Base-by-base conservation (phyloP, 1,140 invertebrate genomes). In the Anagrus nilaparvatae region DNA sequence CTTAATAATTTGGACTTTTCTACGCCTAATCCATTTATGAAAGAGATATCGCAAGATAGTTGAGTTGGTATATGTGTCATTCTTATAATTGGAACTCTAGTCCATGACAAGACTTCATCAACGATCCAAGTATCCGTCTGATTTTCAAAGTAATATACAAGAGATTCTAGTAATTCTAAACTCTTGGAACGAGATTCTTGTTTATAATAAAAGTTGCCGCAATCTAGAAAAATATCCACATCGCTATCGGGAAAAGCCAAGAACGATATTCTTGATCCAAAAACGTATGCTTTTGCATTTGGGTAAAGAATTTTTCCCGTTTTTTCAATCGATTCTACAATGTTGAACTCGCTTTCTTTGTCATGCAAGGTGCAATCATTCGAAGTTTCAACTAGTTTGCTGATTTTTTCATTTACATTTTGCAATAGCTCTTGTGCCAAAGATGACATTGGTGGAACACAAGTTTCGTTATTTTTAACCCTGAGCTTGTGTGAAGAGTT, bases 41-140 rank as follows among this genome's bases (percentile, higher is more conserved):
- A 70, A 4, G 70, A 73, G 20, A 77, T 49, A 59, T 77, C 74
- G 49, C 72, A 75, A 13, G 69, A 50, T 4, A 74, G 33, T 6
- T 59, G 44, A 13, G 62, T 65, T 21, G 28, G 40, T 16, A 43
- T 54, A 48, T 75, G 69, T 31, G 50, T 46, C 23, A 75, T 54
- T 55, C 67, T 72, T 18, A 77, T 63, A 39, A 76, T 73, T 4
- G 75, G 74, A 5, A 70, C 71, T 37, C 72, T 46, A 25, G 25
- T 17, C 1, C 7, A 14, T n/a, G 16, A 1, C 17, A 52, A 18
- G 30, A 43, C 30, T 20, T 47, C 25, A 13, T 32, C 37, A 17
- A 53, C 27, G 32, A 33, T 23, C 54, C 50, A 54, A 34, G 36
- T 7, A 31, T 46, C 14, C 33, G 27, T n/a, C 9, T 40, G 8